Percentiles rank a stretch among this genome's conserved stretches.
phyloP scores from a whole-genome alignment of 1,140 invertebrate species.

The Macrosteles quadrilineatus region DNA sequence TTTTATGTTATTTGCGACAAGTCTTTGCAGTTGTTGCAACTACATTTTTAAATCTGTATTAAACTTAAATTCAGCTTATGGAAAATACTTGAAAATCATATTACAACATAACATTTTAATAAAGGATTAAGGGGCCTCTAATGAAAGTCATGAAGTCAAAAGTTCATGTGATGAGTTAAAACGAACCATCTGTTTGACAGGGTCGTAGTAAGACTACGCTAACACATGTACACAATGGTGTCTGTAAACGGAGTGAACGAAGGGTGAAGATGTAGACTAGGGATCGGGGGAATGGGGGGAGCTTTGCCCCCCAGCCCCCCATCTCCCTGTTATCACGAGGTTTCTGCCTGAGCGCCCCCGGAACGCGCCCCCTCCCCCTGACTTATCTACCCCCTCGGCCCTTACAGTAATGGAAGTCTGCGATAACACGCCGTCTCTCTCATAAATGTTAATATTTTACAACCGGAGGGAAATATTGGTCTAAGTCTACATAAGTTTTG shows the following conservation, averaged over 20 bases:
- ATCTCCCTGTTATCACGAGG: conserved; percentile 31
- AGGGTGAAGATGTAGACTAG: conserved; percentile 12
- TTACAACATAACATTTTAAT: too few species aligned
- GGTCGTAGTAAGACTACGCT: background rate
- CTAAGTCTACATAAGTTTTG: conserved; percentile 24
- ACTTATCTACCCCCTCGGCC: conserved; percentile 22
- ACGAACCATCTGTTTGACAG: background rate
- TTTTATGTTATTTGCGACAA: too few species aligned
- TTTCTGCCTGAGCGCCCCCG: conserved; percentile 30
- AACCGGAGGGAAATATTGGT: conserved; percentile 24
- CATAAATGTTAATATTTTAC: conserved; percentile 32
- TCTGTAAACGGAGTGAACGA: conserved; percentile 9
- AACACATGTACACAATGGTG: conserved; percentile 17
- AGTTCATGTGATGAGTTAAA: background rate
- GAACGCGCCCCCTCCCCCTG: conserved; percentile 24
- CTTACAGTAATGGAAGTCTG: conserved; percentile 27
- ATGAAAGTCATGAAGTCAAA: too few species aligned
- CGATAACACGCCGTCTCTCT: conserved; percentile 19
- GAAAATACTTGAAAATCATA: background rate
- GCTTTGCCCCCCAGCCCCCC: conserved; percentile 7
- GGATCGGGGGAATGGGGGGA: background rate
- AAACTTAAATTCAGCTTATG: conserved; percentile 49
- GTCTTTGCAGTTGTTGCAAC: too few species aligned
- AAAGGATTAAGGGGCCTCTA: too few species aligned
- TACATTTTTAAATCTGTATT: too few species aligned